phyloP scores from a whole-genome alignment of 2,888 invertebrate genomes.

The Micoletzkya japonica region DNA sequence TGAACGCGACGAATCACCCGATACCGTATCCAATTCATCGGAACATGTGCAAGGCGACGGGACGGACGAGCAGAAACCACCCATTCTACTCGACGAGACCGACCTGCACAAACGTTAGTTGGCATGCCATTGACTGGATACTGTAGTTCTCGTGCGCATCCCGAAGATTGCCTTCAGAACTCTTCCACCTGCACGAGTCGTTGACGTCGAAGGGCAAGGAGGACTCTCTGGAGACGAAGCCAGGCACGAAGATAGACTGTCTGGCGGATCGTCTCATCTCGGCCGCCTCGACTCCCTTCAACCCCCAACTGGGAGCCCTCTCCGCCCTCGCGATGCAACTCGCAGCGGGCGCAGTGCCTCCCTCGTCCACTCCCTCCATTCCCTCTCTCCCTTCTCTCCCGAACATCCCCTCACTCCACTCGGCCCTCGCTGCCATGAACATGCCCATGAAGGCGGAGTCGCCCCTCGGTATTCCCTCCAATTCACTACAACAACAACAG shows the following conservation, averaged over 20 bases:
- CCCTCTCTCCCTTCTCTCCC: not conserved
- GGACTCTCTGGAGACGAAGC: not conserved
- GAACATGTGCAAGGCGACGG: no score
- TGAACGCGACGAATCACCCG: constrained; percentile 41
- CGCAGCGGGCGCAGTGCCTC: not conserved
- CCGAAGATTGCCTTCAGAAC: constrained; percentile 34
- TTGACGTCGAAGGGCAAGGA: constrained; percentile 23
- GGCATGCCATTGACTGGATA: not conserved
- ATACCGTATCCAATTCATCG: constrained; percentile 42
- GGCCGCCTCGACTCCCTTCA: constrained; percentile 10
- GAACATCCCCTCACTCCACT: not conserved
- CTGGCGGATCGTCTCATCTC: constrained; percentile 8
- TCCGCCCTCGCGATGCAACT: constrained; percentile 22
- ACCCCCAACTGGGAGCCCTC: constrained; percentile 22
- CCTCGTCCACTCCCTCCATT: not conserved
- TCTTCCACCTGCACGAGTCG: constrained; percentile 39
- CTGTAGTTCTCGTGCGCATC: not conserved
- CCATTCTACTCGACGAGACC: constrained; percentile 31
- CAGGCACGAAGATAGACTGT: constrained; percentile 19
- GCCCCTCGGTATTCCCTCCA: not conserved
- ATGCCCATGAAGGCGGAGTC: not conserved
- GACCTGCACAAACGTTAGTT: constrained; percentile 42
- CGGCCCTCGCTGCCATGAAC: constrained; percentile 7
- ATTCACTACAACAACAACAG: not conserved
- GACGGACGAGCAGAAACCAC: constrained; percentile 19